These are phyloP conservation scores for Drosophila merina DNA, from an alignment of 2,888 invertebrate species.

Conservation along the genomic window DNA sequence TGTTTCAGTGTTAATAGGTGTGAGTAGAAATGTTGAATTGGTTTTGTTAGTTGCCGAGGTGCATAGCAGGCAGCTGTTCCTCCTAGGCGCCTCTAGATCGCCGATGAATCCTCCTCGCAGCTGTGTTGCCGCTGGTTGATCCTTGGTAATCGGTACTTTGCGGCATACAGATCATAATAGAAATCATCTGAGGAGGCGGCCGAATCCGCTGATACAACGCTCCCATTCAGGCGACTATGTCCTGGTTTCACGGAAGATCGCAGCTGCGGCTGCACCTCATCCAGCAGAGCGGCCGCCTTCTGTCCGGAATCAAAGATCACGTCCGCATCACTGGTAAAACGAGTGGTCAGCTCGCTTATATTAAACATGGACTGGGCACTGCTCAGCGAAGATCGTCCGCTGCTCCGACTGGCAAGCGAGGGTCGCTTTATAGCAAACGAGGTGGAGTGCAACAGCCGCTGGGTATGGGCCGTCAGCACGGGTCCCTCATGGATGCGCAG, in stretches of 20 bases:
- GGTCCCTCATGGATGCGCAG: slow-evolving; percentile 67
- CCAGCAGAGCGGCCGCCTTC: slow-evolving; percentile 77
- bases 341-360: slow-evolving; percentile 72
- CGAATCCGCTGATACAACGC: slow-evolving; percentile 35
- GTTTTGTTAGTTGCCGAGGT: slow-evolving; percentile 24
- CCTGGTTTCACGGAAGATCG: slow-evolving; percentile 85
- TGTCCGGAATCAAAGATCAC: slow-evolving; percentile 60
- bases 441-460: slow-evolving; percentile 79
- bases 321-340: slow-evolving; percentile 68
- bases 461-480: slow-evolving; percentile 60
- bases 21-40: slow-evolving; percentile 18
- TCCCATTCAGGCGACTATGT: slow-evolving; percentile 37
- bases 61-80: slow-evolving; percentile 27
- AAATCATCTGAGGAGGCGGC: slow-evolving; percentile 49
- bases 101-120: slow-evolving; percentile 54
- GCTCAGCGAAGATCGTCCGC: slow-evolving; percentile 67
- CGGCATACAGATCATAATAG: slow-evolving; percentile 67
- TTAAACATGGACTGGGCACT: slow-evolving; percentile 81
- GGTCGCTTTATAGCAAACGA: slow-evolving; percentile 83
- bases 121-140: slow-evolving; percentile 57
- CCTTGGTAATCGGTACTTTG: slow-evolving; percentile 64
- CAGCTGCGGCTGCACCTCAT: slow-evolving; percentile 84
- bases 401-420: slow-evolving; percentile 70
- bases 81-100: slow-evolving; percentile 43
- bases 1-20: slow-evolving; percentile 27